phyloP scores from a whole-genome alignment of 2,113 vertebrate species.

The Semnornis frantzii region DNA sequence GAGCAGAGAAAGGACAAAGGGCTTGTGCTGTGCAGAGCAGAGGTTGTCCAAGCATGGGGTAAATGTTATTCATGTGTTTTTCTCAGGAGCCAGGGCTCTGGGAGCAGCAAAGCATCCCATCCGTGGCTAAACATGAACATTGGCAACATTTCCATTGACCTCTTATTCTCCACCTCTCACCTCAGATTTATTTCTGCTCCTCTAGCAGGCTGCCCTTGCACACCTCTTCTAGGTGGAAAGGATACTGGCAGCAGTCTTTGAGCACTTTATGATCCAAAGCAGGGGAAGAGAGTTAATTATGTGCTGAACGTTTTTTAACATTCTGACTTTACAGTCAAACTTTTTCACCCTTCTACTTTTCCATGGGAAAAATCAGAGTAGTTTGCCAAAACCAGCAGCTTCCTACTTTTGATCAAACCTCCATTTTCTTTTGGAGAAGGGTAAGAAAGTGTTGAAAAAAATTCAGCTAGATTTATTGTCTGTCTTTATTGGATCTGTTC shows the following conservation, averaged over 20 bases:
- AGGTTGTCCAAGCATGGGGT: not conserved
- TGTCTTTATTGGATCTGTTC: not conserved
- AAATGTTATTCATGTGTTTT: not conserved
- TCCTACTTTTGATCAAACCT: not conserved
- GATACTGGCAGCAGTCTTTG: not conserved
- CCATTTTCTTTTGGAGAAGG: not conserved
- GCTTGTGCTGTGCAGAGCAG: not conserved
- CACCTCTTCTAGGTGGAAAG: not conserved
- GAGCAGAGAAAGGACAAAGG: not conserved
- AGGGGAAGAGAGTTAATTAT: not conserved
- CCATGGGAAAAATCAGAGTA: not conserved
- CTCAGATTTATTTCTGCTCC: not conserved
- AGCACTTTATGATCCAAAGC: not conserved
- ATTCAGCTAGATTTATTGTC: not conserved
- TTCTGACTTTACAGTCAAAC: not conserved
- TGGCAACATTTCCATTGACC: not conserved
- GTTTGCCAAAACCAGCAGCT: not conserved
- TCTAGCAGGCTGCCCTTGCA: not conserved
- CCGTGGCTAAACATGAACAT: fast-evolving
- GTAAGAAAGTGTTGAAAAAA: not conserved
- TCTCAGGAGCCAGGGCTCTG: fast-evolving
- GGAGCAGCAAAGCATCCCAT: not conserved
- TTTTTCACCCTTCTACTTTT: not conserved
- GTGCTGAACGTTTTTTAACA: not conserved
- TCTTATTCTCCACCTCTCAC: not conserved